Evolutionary conservation across 2,888 invertebrate species (phyloP).

Genomic region (Sthenelais limicola): DNA sequence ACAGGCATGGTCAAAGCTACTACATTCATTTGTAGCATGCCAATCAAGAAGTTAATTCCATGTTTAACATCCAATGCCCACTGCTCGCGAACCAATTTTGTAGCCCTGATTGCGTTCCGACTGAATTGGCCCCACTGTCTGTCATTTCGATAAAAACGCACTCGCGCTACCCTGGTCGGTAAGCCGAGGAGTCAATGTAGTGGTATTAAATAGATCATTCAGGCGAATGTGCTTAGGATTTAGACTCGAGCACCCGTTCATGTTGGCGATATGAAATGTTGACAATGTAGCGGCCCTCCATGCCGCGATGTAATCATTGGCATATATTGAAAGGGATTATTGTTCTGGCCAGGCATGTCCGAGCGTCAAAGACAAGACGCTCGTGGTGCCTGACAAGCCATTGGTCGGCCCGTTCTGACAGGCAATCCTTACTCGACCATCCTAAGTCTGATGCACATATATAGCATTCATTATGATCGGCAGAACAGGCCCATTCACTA

Average conservation of each 20-base stretch:
- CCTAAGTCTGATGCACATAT: slow-evolving; percentile 34
- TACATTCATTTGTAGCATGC: slow-evolving; percentile 37
- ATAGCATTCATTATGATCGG: slow-evolving; percentile 29
- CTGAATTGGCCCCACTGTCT: slow-evolving; percentile 37
- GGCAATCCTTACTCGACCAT: not conserved
- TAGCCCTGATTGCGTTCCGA: slow-evolving; percentile 36
- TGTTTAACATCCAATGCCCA: slow-evolving; percentile 37
- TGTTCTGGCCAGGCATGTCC: slow-evolving; percentile 8
- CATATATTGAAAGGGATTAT: slow-evolving; percentile 39
- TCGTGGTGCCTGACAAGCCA: not conserved
- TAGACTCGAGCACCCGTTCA: slow-evolving; percentile 13
- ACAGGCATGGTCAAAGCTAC: slow-evolving; percentile 32
- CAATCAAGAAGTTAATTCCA: slow-evolving; percentile 40
- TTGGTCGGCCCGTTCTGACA: not conserved
- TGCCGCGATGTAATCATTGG: slow-evolving; percentile 32
- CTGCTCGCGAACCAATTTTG: slow-evolving; percentile 28
- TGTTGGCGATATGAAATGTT: slow-evolving; percentile 31
- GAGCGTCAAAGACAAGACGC: slow-evolving; percentile 18
- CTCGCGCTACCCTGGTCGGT: slow-evolving; percentile 12
- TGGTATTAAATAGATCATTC: slow-evolving; percentile 39
- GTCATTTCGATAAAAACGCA: slow-evolving; percentile 39
- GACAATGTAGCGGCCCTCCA: slow-evolving; percentile 19
- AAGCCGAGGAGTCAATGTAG: slow-evolving; percentile 35
- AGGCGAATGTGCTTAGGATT: slow-evolving; percentile 36
- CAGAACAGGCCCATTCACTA: not conserved